phyloP scores from a whole-genome alignment of 2,797 vertebrate genomes.

The Chromis chromis region DNA sequence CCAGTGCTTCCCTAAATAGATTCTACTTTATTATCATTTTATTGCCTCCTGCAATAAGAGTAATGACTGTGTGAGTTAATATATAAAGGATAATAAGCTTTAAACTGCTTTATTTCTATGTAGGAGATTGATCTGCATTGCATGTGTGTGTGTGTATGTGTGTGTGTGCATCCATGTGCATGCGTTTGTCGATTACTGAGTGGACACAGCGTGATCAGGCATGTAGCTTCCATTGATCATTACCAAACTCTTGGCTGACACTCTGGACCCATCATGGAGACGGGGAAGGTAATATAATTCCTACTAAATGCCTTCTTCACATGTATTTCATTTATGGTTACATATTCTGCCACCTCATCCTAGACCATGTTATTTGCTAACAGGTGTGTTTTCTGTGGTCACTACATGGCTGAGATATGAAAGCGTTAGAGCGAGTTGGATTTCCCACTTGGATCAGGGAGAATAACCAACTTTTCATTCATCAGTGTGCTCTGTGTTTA shows the following conservation, averaged over 20 bases:
- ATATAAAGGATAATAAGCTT: neutral
- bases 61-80: neutral
- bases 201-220: conserved; percentile 75
- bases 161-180: neutral
- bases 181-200: conserved; percentile 47
- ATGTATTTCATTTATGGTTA: neutral
- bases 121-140: neutral
- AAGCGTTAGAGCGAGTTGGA: neutral
- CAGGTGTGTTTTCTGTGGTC: neutral
- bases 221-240: conserved; percentile 70
- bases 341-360: neutral
- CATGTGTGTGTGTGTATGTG: conserved; percentile 3
- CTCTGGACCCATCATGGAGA: conserved; percentile 72
- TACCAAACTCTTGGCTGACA: conserved; percentile 57
- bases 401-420: neutral
- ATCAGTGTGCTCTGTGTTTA: neutral
- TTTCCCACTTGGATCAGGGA: neutral
- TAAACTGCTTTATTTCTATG: neutral
- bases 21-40: neutral
- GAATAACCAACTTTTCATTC: neutral
- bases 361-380: neutral
- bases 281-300: conserved; percentile 65
- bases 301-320: neutral
- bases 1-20: neutral
- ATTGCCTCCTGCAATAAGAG: neutral